Evolutionary conservation across 1,140 invertebrate genomes (phyloP), one percentile per base, ranked within the genome.

Genomic region (Coptotermes formosanus): DNA sequence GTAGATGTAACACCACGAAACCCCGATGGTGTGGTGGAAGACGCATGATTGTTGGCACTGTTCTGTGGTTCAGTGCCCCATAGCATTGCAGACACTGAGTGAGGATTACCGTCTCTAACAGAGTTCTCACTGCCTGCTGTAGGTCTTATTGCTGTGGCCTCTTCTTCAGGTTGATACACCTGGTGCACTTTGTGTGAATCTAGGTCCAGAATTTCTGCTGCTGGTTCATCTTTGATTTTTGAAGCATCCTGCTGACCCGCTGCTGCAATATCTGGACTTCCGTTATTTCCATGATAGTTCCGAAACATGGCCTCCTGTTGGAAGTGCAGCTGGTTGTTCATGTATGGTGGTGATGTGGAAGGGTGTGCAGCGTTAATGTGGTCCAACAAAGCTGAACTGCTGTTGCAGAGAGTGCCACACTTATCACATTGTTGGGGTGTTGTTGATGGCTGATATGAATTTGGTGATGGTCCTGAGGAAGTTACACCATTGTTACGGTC

Each of bases 101-200:
- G 94, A 19, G 89, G 16, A 75, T 88, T 88, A 89, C 89, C 83
- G 90, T 21, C 43, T 25, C 43, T 52, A 45, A 55, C n/a, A 7
- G 43, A 25, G 25, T 3, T 16, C 19, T 48, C 43, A 55, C 48
- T 25, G 21, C 14, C 21, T 30, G 83, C 43, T n/a, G 83, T 21
- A 14, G 25, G 2, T 30, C 91, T 83, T 92, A 92, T 21, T 75
- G 82, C 30, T 30, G 69, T 43, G 81, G 90, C 89, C 82, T 91
- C 89, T 64, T 90, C 90, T 87, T 91, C 91, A 86, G 92, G 89
- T 86, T 93, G 92, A 89, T 94, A 94, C 85, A 94, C 92, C 4
- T 95, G 94, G 7, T 95, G 94, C 84, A 97, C 96, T 91, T 97
- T 97, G 88, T 97, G 96, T 0, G 96, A 97, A 90, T 97, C 97